Evolutionary conservation across 2,113 vertebrate species (phyloP).

Genomic region (Morone saxatilis): DNA sequence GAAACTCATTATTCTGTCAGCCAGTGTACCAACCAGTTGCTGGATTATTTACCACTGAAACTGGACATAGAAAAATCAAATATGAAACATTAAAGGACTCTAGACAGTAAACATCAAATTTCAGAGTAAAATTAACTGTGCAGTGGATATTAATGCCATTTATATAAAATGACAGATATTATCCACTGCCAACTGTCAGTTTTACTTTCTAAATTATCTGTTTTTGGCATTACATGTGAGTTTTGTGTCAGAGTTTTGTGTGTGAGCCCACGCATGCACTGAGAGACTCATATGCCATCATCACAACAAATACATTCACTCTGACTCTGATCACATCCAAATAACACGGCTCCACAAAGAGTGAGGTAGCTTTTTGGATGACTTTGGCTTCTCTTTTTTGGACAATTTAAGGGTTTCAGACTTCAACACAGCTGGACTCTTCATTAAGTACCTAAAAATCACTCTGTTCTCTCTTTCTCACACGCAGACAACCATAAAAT

Average conservation of each 20-base stretch:
- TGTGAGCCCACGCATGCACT: neutral
- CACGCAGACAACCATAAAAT: slow-evolving; percentile 23
- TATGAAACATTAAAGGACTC: neutral
- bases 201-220: neutral
- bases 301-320: neutral
- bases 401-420: neutral
- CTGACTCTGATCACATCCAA: neutral
- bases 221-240: neutral
- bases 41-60: neutral
- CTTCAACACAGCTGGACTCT: neutral
- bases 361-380: neutral
- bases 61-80: neutral
- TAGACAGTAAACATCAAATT: neutral
- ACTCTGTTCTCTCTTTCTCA: neutral
- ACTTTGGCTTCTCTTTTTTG: neutral
- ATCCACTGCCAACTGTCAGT: neutral
- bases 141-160: neutral
- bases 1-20: slow-evolving; percentile 40
- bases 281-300: neutral
- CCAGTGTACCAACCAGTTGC: slow-evolving; percentile 30
- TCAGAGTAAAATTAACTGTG: neutral
- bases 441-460: neutral
- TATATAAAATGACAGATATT: neutral
- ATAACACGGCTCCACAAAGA: neutral
- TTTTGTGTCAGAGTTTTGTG: neutral